Conservation (phyloP, 2,113 vertebrate genomes). For the Pseudonaja textilis region DNA sequence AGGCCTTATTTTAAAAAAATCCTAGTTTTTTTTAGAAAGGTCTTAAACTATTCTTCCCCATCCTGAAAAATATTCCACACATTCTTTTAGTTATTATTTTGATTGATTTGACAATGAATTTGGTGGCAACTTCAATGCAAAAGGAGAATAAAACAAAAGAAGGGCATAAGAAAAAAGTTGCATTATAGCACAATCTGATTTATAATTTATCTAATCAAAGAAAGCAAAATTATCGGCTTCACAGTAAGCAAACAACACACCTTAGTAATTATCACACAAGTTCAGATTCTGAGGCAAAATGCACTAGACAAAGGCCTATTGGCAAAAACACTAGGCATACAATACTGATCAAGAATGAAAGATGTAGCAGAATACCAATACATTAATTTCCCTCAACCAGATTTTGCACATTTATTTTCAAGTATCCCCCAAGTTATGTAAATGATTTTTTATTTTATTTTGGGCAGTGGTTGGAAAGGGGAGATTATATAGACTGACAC, state of each 20-base stretch:
- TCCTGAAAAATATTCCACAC: slow-evolving; percentile 66
- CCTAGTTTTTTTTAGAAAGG: slow-evolving; percentile 72
- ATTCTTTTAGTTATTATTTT: slow-evolving; percentile 50
- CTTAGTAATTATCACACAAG: slow-evolving; percentile 74
- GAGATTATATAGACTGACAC: slow-evolving; percentile 42
- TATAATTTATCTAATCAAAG: slow-evolving; percentile 60
- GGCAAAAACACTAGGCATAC: slow-evolving; percentile 68
- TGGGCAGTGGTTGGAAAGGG: slow-evolving; percentile 36
- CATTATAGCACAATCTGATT: slow-evolving; percentile 69
- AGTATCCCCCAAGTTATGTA: slow-evolving; percentile 64
- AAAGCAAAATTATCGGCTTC: slow-evolving; percentile 71
- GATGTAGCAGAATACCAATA: slow-evolving; percentile 66
- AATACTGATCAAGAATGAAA: slow-evolving; percentile 70
- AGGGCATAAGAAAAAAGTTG: slow-evolving; percentile 54
- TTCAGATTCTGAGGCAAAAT: slow-evolving; percentile 70
- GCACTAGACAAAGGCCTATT: slow-evolving; percentile 69
- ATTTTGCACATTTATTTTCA: slow-evolving; percentile 66
- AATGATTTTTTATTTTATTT: slow-evolving; percentile 51
- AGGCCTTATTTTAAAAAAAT: slow-evolving; percentile 75
- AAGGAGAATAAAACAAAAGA: slow-evolving; percentile 59
- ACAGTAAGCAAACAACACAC: slow-evolving; percentile 77
- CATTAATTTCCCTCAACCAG: slow-evolving; percentile 65
- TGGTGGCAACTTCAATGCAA: slow-evolving; percentile 69
- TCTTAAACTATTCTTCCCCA: slow-evolving; percentile 70
- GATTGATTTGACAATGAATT: slow-evolving; percentile 63